phyloP scores from a whole-genome alignment of 1,140 invertebrate genomes.

The Sitodiplosis mosellana region DNA sequence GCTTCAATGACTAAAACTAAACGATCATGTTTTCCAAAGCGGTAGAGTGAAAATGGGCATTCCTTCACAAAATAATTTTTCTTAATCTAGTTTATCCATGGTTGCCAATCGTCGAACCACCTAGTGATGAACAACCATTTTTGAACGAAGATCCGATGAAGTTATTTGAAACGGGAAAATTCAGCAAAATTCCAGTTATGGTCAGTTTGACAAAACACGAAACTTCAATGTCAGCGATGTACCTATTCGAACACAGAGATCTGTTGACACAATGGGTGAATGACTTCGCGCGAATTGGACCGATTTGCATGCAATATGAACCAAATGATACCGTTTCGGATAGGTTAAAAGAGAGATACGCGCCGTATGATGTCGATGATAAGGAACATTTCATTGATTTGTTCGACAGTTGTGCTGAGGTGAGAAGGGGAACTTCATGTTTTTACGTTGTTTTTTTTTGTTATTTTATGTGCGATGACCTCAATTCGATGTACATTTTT shows the following conservation, averaged over 20 bases:
- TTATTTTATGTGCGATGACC: no score
- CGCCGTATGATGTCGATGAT: not conserved
- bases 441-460: no score
- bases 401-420: not conserved
- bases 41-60: no score
- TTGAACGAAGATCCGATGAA: constrained; percentile 32
- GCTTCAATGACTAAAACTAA: no score
- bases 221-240: not conserved
- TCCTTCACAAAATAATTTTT: constrained; percentile 10
- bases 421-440: not conserved
- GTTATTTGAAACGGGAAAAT: constrained; percentile 29
- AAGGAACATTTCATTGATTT: not conserved
- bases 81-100: constrained; percentile 26
- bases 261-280: not conserved
- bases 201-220: not conserved
- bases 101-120: constrained; percentile 39
- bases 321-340: not conserved
- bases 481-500: no score
- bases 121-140: constrained; percentile 41
- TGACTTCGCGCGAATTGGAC: not conserved
- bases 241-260: not conserved
- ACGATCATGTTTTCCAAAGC: no score
- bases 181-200: constrained; percentile 31
- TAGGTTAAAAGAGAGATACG: not conserved
- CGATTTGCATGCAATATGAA: not conserved